phyloP scores from a whole-genome alignment of 2,888 invertebrate species.

The Zygogramma bicolorata region DNA sequence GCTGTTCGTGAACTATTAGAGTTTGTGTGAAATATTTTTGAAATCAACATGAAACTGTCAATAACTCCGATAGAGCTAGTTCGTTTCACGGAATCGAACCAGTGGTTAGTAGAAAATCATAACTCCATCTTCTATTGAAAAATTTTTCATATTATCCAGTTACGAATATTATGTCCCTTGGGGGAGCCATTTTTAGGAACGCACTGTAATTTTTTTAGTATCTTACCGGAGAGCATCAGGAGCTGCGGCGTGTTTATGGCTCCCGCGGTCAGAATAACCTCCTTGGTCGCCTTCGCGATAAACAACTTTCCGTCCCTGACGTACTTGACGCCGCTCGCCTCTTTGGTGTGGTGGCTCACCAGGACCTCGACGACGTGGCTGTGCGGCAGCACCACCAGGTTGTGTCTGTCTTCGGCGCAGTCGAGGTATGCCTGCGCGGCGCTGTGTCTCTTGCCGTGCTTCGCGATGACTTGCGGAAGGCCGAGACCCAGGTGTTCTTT shows the following conservation, averaged over 20 bases:
- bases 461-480: constrained; percentile 74
- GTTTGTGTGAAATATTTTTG: no score
- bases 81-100: no score
- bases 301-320: constrained; percentile 68
- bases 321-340: constrained; percentile 75
- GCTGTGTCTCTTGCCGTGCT: constrained; percentile 77
- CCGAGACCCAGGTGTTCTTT: constrained; percentile 74
- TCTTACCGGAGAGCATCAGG: constrained; percentile 77
- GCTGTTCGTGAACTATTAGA: no score
- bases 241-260: constrained; percentile 83
- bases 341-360: constrained; percentile 71
- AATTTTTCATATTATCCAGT: no score
- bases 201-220: background rate
- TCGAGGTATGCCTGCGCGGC: constrained; percentile 77
- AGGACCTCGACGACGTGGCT: constrained; percentile 73
- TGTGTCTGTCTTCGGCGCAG: constrained; percentile 70
- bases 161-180: no score
- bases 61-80: no score
- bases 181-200: no score
- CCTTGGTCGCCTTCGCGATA: constrained; percentile 74
- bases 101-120: no score
- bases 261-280: constrained; percentile 82
- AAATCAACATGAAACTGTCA: no score
- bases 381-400: constrained; percentile 73
- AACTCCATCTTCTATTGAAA: no score